Evolutionary conservation across 2,888 invertebrate genomes (phyloP).

Genomic region (Phortica magna): DNA sequence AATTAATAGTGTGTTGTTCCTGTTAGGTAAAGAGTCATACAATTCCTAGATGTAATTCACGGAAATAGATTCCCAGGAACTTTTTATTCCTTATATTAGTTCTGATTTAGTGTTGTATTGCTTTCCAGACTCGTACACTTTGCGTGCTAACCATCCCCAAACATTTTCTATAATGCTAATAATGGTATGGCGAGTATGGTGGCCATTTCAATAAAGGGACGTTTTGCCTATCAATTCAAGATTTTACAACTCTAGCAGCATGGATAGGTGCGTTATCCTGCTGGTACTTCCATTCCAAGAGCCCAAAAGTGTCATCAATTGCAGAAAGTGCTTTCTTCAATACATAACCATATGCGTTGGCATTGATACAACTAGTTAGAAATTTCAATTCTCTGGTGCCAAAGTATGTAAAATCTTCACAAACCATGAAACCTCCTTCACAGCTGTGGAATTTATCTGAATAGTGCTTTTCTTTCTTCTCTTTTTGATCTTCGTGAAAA

Average conservation of each 20-base stretch:
- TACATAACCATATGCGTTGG: neutral
- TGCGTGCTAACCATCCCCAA: neutral
- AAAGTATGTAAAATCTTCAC: constrained; percentile 27
- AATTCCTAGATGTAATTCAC: no score
- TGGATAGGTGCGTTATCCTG: constrained; percentile 16
- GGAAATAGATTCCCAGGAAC: no score
- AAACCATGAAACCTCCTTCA: constrained; percentile 31
- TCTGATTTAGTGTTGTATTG: no score
- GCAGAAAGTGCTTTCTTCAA: neutral
- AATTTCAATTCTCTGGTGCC: no score
- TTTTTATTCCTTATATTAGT: no score
- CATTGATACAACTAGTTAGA: no score
- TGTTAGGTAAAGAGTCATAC: no score
- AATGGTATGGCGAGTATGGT: constrained; percentile 9
- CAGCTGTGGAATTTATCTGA: constrained; percentile 28
- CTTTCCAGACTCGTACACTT: neutral
- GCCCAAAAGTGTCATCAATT: constrained; percentile 2
- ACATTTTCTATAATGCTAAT: constrained; percentile 9
- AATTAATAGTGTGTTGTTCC: no score
- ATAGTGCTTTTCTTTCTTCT: constrained; percentile 20
- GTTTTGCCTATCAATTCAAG: constrained; percentile 5
- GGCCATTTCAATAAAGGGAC: neutral
- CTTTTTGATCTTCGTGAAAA: constrained; percentile 41
- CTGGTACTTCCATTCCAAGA: constrained; percentile 7
- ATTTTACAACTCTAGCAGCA: constrained; percentile 3